A percentile compares a stretch with the other conserved stretches of the same genome.
phyloP scores from a whole-genome alignment of 2,113 vertebrate genomes.

The Serinus canaria region DNA sequence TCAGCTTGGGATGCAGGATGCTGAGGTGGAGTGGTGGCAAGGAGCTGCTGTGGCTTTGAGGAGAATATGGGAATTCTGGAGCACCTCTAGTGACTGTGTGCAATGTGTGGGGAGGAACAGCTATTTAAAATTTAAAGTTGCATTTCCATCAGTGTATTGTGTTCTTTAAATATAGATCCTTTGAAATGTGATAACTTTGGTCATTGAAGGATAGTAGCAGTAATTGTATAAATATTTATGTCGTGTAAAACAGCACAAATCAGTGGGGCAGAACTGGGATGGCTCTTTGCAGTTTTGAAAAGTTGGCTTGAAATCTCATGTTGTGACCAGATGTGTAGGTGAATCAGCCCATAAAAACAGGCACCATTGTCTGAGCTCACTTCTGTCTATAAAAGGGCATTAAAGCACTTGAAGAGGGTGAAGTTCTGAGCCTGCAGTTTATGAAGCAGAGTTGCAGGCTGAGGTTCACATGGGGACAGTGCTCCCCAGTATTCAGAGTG shows the following conservation, averaged over 20 bases:
- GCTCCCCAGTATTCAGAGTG: rapidly evolving
- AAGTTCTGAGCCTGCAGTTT: not conserved
- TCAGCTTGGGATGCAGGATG: not conserved
- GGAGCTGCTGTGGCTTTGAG: not conserved
- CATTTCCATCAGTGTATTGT: not conserved
- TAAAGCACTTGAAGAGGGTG: rapidly evolving
- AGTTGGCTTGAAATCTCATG: not conserved
- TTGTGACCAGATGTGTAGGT: not conserved
- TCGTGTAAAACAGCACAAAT: not conserved
- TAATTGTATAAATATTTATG: slow-evolving; percentile 9
- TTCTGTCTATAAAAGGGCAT: not conserved
- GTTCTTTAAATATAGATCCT: slow-evolving; percentile 12
- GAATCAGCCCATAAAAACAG: not conserved
- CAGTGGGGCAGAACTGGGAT: not conserved
- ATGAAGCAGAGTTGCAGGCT: not conserved
- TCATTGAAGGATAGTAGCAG: not conserved
- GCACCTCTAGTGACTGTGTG: not conserved
- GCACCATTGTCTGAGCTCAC: not conserved
- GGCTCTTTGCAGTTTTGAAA: not conserved
- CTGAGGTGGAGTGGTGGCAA: not conserved
- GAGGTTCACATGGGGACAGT: rapidly evolving
- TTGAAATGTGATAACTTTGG: not conserved
- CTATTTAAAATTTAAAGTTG: not conserved
- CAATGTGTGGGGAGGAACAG: rapidly evolving
- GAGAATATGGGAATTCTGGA: not conserved